Conservation (phyloP, 2,888 invertebrate genomes). For the Tiphia femorata region DNA sequence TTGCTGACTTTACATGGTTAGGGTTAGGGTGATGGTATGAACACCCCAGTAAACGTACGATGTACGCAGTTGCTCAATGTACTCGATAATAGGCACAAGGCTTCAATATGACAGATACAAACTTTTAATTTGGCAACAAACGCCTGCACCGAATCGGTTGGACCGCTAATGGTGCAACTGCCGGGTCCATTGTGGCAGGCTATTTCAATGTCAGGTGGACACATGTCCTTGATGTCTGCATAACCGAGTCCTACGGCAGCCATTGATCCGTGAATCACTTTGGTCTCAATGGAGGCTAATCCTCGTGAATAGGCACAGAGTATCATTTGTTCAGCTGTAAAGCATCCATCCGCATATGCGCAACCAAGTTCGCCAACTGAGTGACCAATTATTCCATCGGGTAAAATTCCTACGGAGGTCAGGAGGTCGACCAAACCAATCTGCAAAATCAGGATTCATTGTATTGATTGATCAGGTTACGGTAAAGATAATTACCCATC, state of each 20-base stretch:
- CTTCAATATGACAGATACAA: no score
- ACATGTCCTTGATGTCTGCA: conserved; percentile 73
- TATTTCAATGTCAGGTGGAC: conserved; percentile 83
- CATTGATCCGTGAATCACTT: conserved; percentile 82
- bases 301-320: conserved; percentile 59
- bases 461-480: background rate
- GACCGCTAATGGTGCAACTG: conserved; percentile 93
- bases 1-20: background rate
- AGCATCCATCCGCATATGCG: conserved; percentile 93
- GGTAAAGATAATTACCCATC: background rate
- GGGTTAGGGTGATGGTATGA: no score
- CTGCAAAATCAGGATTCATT: conserved; percentile 48
- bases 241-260: conserved; percentile 84
- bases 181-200: conserved; percentile 91
- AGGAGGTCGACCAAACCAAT: conserved; percentile 78
- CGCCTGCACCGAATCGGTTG: conserved; percentile 75
- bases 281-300: conserved; percentile 54
- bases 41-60: no score
- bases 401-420: conserved; percentile 72
- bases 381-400: conserved; percentile 86
- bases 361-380: conserved; percentile 96
- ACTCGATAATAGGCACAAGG: no score
- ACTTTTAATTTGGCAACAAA: conserved; percentile 76
- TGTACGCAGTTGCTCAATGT: no score
- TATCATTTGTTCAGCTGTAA: conserved; percentile 73